phyloP scores from a whole-genome alignment of 2,888 invertebrate species.

The Dysmachus trigonus region DNA sequence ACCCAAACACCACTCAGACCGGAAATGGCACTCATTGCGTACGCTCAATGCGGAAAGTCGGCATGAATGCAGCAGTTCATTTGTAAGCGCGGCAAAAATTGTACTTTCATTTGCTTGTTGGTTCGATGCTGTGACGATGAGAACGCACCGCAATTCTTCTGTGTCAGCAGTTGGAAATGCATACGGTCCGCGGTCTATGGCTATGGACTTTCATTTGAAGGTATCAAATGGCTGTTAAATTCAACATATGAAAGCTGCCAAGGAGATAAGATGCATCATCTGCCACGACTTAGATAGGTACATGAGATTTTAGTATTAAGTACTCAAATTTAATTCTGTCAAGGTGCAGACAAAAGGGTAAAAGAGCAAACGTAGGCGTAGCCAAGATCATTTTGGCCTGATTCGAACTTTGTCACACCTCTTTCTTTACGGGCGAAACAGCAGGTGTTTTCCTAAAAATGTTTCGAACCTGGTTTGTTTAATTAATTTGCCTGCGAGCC shows the following conservation, averaged over 20 bases:
- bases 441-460: too few species aligned
- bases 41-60: conserved; percentile 12
- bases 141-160: neutral
- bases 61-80: conserved; percentile 11
- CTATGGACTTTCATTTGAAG: neutral
- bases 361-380: neutral
- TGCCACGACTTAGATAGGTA: neutral
- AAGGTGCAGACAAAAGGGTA: neutral
- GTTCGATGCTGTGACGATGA: neutral
- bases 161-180: conserved; percentile 8
- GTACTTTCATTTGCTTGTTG: neutral
- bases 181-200: neutral
- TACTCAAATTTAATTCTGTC: neutral
- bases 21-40: conserved; percentile 25
- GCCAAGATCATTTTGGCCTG: too few species aligned
- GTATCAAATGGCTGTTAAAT: neutral
- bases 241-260: neutral
- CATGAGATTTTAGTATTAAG: neutral
- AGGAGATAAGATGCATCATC: neutral
- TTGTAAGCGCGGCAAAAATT: conserved; percentile 14
- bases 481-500: too few species aligned
- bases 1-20: neutral
- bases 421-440: too few species aligned
- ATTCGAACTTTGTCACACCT: too few species aligned
- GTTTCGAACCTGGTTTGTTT: too few species aligned